Percentiles rank a stretch among this genome's conserved stretches.
These are phyloP conservation scores for Ectobius pallidus DNA, from an alignment of 2,888 invertebrate species.

Conservation along the genomic window DNA sequence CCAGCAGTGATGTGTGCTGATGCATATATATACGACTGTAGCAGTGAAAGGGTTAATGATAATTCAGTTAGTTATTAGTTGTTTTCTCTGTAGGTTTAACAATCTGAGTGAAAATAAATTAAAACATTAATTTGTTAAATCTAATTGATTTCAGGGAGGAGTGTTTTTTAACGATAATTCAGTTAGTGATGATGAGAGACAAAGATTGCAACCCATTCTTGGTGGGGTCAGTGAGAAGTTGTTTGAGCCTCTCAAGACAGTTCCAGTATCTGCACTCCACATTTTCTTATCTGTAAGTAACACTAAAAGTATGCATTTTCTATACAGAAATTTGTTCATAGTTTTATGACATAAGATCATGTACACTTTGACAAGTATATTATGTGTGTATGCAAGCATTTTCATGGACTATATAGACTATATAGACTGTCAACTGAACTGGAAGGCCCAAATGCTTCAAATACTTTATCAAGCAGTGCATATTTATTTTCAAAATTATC, in stretches of 20 bases:
- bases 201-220: neutral
- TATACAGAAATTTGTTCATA: too few species aligned
- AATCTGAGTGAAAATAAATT: too few species aligned
- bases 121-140: too few species aligned
- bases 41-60: too few species aligned
- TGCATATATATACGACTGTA: too few species aligned
- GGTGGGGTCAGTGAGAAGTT: neutral
- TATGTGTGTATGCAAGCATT: neutral
- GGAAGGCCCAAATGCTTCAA: neutral
- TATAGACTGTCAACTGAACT: neutral
- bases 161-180: neutral
- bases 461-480: neutral
- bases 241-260: neutral
- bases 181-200: neutral
- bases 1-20: too few species aligned
- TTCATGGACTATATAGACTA: neutral
- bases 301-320: neutral
- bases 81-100: too few species aligned
- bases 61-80: too few species aligned
- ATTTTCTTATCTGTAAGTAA: neutral
- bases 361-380: too few species aligned
- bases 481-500: neutral
- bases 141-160: conserved; percentile 1
- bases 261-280: neutral
- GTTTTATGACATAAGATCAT: too few species aligned